These are phyloP conservation scores for Pachycephus smyrnensis DNA, from an alignment of 2,888 invertebrate genomes.

Conservation along the genomic window DNA sequence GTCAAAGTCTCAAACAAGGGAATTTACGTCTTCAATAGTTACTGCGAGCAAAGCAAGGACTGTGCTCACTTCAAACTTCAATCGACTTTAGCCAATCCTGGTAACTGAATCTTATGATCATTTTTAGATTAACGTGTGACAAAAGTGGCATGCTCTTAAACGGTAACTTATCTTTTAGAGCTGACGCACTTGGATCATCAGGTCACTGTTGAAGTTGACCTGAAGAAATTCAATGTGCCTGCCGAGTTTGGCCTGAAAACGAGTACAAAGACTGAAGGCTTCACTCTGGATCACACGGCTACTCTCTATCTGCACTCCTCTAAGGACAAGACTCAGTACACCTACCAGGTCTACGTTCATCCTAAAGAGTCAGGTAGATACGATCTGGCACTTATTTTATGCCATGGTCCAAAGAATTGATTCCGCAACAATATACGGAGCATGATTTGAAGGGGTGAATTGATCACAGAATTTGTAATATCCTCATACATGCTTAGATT, in stretches of 20 bases:
- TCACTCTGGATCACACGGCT: constrained; percentile 75
- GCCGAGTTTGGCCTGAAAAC: constrained; percentile 81
- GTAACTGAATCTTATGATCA: constrained; percentile 38
- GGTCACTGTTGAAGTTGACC: constrained; percentile 76
- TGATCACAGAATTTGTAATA: too few relatives aligned
- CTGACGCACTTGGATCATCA: constrained; percentile 72
- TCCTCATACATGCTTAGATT: too few relatives aligned
- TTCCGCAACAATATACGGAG: not conserved
- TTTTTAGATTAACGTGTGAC: too few relatives aligned
- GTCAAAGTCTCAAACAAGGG: constrained; percentile 80
- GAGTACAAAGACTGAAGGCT: constrained; percentile 72
- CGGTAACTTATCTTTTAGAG: constrained; percentile 58
- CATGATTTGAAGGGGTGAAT: too few relatives aligned
- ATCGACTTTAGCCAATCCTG: constrained; percentile 64
- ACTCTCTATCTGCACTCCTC: constrained; percentile 78
- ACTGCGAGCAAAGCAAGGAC: constrained; percentile 84
- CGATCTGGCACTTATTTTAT: not conserved
- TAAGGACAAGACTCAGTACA: constrained; percentile 79
- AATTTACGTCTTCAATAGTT: constrained; percentile 77
- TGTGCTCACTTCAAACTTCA: constrained; percentile 81
- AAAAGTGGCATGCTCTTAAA: too few relatives aligned
- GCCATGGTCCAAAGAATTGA: not conserved
- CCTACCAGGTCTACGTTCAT: constrained; percentile 75
- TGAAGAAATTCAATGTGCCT: constrained; percentile 79
- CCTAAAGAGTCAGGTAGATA: constrained; percentile 74